phyloP scores from a whole-genome alignment of 2,888 invertebrate species.

The Polydrusus tereticollis region DNA sequence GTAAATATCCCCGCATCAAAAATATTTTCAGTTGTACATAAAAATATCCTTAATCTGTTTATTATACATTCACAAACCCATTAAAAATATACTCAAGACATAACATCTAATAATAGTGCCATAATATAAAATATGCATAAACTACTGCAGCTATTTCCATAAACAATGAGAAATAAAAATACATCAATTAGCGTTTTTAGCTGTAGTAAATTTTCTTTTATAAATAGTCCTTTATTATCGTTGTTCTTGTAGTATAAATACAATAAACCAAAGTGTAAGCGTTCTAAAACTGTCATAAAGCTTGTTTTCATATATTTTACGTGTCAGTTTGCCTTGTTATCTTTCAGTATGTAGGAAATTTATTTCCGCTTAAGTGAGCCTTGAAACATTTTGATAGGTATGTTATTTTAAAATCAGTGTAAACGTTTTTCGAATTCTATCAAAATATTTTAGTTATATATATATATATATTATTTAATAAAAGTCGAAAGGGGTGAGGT shows the following conservation, averaged over 20 bases:
- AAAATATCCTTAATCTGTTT: too few relatives aligned
- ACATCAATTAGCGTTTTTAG: neutral
- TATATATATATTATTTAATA: too few relatives aligned
- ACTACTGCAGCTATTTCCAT: neutral
- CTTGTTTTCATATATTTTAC: neutral
- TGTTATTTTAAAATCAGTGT: neutral
- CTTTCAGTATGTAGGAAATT: neutral
- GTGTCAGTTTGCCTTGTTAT: neutral
- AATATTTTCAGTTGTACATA: too few relatives aligned
- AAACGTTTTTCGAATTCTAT: too few relatives aligned
- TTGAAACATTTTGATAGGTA: neutral
- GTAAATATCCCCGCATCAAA: too few relatives aligned
- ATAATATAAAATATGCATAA: constrained; percentile 6
- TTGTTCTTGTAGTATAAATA: constrained; percentile 1
- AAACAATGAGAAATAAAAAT: neutral
- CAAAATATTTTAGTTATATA: too few relatives aligned
- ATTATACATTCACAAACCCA: neutral
- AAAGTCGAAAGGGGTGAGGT: too few relatives aligned
- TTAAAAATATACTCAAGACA: neutral
- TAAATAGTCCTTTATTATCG: constrained; percentile 6
- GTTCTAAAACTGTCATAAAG: constrained; percentile 8
- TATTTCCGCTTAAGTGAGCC: neutral
- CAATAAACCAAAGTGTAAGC: neutral
- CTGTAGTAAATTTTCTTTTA: constrained; percentile 3
- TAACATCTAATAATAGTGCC: neutral